Conservation (phyloP, 2,888 invertebrate genomes). For the Chrysopilus asiliformis region DNA sequence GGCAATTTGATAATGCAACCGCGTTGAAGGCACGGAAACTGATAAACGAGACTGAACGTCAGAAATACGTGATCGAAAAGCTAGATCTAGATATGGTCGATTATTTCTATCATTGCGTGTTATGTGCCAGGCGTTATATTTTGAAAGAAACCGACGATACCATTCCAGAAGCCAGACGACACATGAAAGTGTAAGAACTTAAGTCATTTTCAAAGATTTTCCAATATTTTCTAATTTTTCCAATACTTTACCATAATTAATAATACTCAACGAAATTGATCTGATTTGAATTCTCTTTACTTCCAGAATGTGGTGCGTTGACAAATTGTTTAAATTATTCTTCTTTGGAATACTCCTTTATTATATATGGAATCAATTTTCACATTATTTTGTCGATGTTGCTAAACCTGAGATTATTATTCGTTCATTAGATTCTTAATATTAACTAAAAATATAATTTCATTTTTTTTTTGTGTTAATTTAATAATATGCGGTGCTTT, state of each 20-base stretch:
- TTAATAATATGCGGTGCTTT: no score
- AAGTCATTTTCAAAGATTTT: no score
- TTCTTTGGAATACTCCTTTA: no score
- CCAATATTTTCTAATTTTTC: no score
- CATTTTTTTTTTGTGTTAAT: no score
- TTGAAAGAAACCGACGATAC: constrained; percentile 72
- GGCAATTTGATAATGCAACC: constrained; percentile 70
- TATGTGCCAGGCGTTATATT: constrained; percentile 65
- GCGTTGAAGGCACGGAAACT: constrained; percentile 42
- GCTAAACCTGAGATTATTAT: no score
- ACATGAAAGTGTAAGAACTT: constrained; percentile 73
- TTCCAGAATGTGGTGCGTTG: constrained; percentile 79
- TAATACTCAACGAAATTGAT: not conserved
- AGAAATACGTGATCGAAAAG: constrained; percentile 52
- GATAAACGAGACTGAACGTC: constrained; percentile 51
- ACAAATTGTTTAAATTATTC: constrained; percentile 53
- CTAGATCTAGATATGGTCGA: constrained; percentile 56
- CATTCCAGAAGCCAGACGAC: constrained; percentile 62
- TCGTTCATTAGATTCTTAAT: no score
- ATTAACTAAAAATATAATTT: no score
- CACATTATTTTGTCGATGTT: no score
- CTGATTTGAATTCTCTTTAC: constrained; percentile 15
- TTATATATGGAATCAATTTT: no score
- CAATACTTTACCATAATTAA: no score
- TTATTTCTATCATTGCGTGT: constrained; percentile 72